phyloP scores from a whole-genome alignment of 2,797 vertebrate genomes.

The Molossus molossus region DNA sequence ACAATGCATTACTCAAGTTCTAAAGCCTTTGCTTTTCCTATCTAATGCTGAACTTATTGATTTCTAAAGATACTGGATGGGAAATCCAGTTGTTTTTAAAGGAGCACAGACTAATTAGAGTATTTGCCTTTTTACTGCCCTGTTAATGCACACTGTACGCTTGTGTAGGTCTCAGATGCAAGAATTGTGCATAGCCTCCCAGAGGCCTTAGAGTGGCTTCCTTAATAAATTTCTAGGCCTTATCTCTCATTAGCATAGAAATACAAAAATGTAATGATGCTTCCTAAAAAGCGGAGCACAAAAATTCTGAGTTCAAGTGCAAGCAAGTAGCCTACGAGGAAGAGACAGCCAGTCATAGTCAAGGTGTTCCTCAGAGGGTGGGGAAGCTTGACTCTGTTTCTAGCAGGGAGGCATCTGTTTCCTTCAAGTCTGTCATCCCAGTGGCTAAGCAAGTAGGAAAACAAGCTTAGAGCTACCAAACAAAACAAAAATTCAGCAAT shows the following conservation, averaged over 20 bases:
- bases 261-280: not conserved
- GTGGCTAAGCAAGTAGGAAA: not conserved
- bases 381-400: not conserved
- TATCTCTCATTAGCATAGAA: not conserved
- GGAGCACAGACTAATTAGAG: not conserved
- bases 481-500: not conserved
- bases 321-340: not conserved
- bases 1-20: slow-evolving; percentile 17
- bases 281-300: slow-evolving; percentile 1
- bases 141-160: not conserved
- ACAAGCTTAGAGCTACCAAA: slow-evolving; percentile 18
- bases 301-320: not conserved
- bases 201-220: not conserved
- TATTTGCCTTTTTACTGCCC: not conserved
- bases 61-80: slow-evolving; percentile 47
- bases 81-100: slow-evolving; percentile 26
- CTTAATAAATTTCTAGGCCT: not conserved
- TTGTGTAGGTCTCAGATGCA: not conserved
- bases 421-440: slow-evolving; percentile 9
- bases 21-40: slow-evolving; percentile 38
- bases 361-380: not conserved
- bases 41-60: not conserved
- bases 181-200: slow-evolving; percentile 17
- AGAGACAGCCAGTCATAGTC: not conserved
- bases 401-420: slow-evolving; percentile 28